Percentiles rank a stretch among this genome's conserved stretches.
phyloP scores from a whole-genome alignment of 2,888 invertebrate genomes.

The Tipula unca region DNA sequence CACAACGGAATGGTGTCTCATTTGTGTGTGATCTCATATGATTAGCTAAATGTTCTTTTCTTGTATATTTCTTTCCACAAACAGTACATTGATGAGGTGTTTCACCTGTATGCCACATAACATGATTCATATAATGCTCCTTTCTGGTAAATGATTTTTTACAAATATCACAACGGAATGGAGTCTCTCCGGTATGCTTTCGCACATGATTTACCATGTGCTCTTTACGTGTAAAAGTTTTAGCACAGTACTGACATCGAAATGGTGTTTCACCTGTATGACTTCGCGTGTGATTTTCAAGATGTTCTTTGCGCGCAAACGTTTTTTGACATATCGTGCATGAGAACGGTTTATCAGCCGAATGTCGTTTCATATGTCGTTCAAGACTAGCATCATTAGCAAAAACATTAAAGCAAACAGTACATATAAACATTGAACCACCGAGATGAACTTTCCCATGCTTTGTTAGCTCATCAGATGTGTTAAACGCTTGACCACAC shows the following conservation, averaged over 20 bases:
- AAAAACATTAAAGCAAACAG: slow-evolving; percentile 64
- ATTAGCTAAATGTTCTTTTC: slow-evolving; percentile 81
- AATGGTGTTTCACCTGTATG: slow-evolving; percentile 78
- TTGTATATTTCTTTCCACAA: slow-evolving; percentile 81
- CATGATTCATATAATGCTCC: slow-evolving; percentile 80
- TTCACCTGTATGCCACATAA: slow-evolving; percentile 61
- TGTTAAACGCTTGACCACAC: slow-evolving; percentile 75
- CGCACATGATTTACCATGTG: slow-evolving; percentile 81
- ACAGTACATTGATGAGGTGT: slow-evolving; percentile 81
- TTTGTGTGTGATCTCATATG: slow-evolving; percentile 84
- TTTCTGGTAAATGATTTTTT: slow-evolving; percentile 81
- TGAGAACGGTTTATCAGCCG: slow-evolving; percentile 76
- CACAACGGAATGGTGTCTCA: slow-evolving; percentile 79
- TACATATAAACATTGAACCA: slow-evolving; percentile 64
- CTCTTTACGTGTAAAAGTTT: slow-evolving; percentile 76
- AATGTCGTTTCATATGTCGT: slow-evolving; percentile 70
- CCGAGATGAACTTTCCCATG: slow-evolving; percentile 81
- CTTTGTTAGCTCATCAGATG: slow-evolving; percentile 67
- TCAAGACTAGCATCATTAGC: slow-evolving; percentile 62
- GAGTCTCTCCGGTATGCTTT: slow-evolving; percentile 74
- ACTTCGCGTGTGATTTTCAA: slow-evolving; percentile 77
- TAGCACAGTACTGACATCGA: slow-evolving; percentile 76
- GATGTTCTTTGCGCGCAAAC: slow-evolving; percentile 78
- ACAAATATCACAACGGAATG: slow-evolving; percentile 76
- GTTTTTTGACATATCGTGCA: slow-evolving; percentile 80